phyloP scores from a whole-genome alignment of 2,888 invertebrate genomes.

The Ophion ellenae region DNA sequence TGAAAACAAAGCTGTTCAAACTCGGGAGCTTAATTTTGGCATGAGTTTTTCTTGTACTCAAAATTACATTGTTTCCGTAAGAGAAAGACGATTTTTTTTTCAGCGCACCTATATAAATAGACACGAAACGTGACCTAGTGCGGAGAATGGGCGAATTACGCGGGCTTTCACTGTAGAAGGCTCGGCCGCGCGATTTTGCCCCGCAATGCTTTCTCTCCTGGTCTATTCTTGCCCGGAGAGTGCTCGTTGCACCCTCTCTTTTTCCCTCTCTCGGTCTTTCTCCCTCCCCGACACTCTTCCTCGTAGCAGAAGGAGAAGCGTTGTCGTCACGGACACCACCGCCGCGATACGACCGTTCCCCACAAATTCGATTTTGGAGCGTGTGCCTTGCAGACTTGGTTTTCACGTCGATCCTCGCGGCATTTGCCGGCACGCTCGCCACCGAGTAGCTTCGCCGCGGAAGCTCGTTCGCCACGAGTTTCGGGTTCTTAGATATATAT shows the following conservation, averaged over 20 bases:
- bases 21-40: no score
- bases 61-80: no score
- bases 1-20: no score
- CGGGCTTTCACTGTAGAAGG: not conserved
- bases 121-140: not conserved
- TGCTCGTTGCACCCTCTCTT: constrained; percentile 1
- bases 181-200: constrained; percentile 59
- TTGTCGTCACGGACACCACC: not conserved
- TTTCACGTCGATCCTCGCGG: constrained; percentile 40
- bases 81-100: no score
- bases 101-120: no score
- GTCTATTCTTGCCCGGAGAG: constrained; percentile 69
- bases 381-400: constrained; percentile 25
- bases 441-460: constrained; percentile 43
- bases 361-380: constrained; percentile 39
- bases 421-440: constrained; percentile 63
- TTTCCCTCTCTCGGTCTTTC: constrained; percentile 27
- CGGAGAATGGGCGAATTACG: not conserved
- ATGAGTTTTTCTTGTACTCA: no score
- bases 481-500: not conserved
- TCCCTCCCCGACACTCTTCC: constrained; percentile 13
- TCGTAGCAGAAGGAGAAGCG: not conserved
- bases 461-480: constrained; percentile 30
- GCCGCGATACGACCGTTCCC: constrained; percentile 4
- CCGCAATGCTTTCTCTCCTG: constrained; percentile 59